These are phyloP conservation scores for Clivina fossor DNA, from an alignment of 2,888 invertebrate species.

Conservation along the genomic window DNA sequence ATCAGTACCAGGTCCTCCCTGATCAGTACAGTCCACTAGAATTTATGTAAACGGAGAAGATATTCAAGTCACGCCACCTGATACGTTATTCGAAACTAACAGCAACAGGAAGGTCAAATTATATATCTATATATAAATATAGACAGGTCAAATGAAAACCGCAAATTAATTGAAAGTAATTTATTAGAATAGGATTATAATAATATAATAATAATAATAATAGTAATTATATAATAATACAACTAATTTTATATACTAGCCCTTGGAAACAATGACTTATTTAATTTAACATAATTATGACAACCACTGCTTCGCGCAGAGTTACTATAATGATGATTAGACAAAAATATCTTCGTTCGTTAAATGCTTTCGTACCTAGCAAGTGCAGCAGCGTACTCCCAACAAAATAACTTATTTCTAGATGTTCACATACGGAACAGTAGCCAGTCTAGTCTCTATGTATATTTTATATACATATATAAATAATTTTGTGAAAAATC, in stretches of 20 bases:
- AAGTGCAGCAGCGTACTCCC: too few species aligned
- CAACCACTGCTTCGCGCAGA: constrained; percentile 9
- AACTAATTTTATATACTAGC: constrained; percentile 30
- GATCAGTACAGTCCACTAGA: too few species aligned
- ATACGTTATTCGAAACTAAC: too few species aligned
- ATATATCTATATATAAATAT: neutral
- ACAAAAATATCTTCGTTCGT: constrained; percentile 4
- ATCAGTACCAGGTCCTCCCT: too few species aligned
- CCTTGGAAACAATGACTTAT: constrained; percentile 29
- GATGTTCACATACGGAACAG: too few species aligned
- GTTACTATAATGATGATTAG: constrained; percentile 8
- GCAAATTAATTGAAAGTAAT: constrained; percentile 23
- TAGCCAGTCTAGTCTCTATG: too few species aligned
- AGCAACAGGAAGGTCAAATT: too few species aligned
- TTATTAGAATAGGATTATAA: constrained; percentile 29
- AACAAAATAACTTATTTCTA: too few species aligned
- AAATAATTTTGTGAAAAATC: too few species aligned
- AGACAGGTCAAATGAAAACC: constrained; percentile 11
- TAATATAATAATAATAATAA: constrained; percentile 18
- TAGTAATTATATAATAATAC: constrained; percentile 27
- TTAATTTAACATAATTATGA: constrained; percentile 18
- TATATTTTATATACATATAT: too few species aligned
- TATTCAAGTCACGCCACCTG: too few species aligned
- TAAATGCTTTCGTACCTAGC: constrained; percentile 10
- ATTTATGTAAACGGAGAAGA: too few species aligned